phyloP scores from a whole-genome alignment of 2,113 vertebrate species.

The Mormyrus iriodes region DNA sequence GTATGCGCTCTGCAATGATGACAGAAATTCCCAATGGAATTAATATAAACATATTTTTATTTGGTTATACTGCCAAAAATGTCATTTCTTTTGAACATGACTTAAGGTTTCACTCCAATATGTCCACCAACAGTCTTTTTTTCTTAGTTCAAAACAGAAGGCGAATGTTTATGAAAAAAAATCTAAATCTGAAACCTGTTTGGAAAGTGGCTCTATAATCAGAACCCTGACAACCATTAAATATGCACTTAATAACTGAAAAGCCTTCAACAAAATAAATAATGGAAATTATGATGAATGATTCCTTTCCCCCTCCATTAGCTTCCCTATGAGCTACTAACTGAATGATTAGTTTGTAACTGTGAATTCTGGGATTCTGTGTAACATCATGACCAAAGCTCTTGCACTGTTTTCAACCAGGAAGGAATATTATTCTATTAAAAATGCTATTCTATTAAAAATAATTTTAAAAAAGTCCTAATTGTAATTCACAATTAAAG shows the following conservation, averaged over 20 bases:
- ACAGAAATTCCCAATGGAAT: neutral
- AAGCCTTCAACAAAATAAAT: neutral
- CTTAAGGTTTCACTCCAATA: neutral
- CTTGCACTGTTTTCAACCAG: too few species aligned
- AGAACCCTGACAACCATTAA: too few species aligned
- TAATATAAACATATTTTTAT: neutral
- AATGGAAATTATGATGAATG: neutral
- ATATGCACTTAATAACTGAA: neutral
- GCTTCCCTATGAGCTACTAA: neutral
- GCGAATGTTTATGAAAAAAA: neutral
- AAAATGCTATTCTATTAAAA: too few species aligned
- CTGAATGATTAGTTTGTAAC: neutral
- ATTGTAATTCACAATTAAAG: too few species aligned
- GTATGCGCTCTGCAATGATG: neutral
- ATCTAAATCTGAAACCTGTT: too few species aligned
- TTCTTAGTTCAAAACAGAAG: neutral
- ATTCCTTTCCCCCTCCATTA: neutral
- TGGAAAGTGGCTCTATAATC: too few species aligned
- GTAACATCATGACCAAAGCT: too few species aligned
- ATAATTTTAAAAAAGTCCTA: too few species aligned
- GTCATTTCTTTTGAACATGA: neutral
- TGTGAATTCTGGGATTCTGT: too few species aligned
- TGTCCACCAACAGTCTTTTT: neutral
- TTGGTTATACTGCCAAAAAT: neutral
- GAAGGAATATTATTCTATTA: too few species aligned